Percentiles rank a stretch among this genome's conserved stretches.
These are phyloP conservation scores for Meiosimyza platycephala DNA, from an alignment of 2,888 invertebrate genomes.

Conservation along the genomic window DNA sequence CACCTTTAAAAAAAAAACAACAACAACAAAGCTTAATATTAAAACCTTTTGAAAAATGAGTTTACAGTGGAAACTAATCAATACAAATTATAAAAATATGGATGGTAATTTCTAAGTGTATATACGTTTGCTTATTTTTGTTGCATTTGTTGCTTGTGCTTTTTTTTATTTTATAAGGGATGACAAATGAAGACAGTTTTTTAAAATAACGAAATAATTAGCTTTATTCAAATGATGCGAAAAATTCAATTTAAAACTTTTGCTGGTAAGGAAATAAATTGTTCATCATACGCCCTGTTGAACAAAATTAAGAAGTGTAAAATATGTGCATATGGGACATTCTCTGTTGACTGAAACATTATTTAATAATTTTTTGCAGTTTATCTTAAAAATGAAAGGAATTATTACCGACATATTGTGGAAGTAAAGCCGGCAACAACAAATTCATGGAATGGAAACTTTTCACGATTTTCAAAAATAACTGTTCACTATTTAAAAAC, in stretches of 20 bases:
- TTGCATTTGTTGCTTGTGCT: slow-evolving; percentile 1
- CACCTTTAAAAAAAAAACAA: not conserved
- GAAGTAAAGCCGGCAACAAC: too few species aligned
- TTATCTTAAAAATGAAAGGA: too few species aligned
- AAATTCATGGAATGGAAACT: too few species aligned
- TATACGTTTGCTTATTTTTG: slow-evolving; percentile 30
- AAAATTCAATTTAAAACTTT: not conserved
- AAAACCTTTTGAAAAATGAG: slow-evolving; percentile 49
- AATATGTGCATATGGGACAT: too few species aligned
- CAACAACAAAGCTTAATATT: not conserved
- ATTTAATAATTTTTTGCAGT: too few species aligned
- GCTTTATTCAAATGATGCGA: too few species aligned
- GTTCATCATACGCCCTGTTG: slow-evolving; percentile 11
- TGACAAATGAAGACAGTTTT: not conserved
- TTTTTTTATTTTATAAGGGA: not conserved
- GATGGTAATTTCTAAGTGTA: slow-evolving; percentile 54
- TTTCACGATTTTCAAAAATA: too few species aligned
- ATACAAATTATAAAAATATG: slow-evolving; percentile 60
- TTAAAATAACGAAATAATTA: not conserved
- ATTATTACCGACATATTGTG: too few species aligned
- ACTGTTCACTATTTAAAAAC: too few species aligned
- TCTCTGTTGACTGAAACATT: too few species aligned
- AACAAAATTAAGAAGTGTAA: not conserved
- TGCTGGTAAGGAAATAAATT: not conserved
- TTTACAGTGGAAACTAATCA: slow-evolving; percentile 60